Percentiles rank a stretch among this genome's conserved stretches.
phyloP scores from a whole-genome alignment of 1,140 invertebrate genomes.

The Drosophila neocordata region DNA sequence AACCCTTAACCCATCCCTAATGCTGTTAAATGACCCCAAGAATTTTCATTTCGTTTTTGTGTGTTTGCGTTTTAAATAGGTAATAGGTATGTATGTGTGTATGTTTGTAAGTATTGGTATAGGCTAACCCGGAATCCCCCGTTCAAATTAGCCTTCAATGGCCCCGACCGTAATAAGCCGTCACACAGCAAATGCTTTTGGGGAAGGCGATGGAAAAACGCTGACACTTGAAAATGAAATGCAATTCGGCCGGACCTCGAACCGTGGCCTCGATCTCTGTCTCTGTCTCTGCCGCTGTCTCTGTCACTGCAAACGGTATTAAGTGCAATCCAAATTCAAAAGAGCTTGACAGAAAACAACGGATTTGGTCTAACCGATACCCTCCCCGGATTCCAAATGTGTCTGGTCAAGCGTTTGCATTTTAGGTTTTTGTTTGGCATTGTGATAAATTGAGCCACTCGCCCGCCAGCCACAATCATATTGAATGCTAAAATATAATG shows the following conservation, averaged over 20 bases:
- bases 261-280: neutral
- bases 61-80: conserved; percentile 55
- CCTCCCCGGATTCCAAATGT: conserved; percentile 23
- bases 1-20: neutral
- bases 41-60: conserved; percentile 51
- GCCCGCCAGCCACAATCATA: conserved; percentile 72
- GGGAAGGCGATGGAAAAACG: conserved; percentile 45
- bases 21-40: conserved; percentile 29
- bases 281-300: conserved; percentile 5
- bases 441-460: conserved; percentile 75
- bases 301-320: conserved; percentile 63
- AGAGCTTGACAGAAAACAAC: conserved; percentile 62
- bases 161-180: conserved; percentile 5
- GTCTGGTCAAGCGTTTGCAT: conserved; percentile 50
- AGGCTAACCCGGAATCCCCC: conserved; percentile 18
- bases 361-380: neutral
- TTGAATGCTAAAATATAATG: conserved; percentile 76
- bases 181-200: conserved; percentile 21
- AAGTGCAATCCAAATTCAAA: conserved; percentile 63
- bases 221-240: conserved; percentile 78
- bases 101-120: neutral
- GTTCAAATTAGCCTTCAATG: conserved; percentile 15
- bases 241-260: conserved; percentile 45
- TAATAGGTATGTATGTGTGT: neutral
- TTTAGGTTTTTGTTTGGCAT: conserved; percentile 27